A percentile compares a stretch with the other conserved stretches of the same genome.
Conservation (phyloP, 1,140 invertebrate species). For the Acromyrmex echinatior region DNA sequence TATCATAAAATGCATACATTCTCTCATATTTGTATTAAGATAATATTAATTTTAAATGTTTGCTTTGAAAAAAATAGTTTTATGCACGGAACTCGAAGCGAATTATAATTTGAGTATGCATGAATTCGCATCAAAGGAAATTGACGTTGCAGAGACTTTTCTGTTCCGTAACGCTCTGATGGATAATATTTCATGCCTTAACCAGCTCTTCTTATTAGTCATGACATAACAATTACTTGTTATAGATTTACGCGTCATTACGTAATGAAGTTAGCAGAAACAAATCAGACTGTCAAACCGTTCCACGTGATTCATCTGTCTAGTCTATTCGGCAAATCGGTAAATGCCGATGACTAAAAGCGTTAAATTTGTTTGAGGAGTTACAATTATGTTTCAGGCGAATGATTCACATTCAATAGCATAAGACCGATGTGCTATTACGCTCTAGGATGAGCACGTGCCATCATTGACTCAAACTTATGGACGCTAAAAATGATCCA, state of each 20-base stretch:
- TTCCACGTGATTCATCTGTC: conserved; percentile 9
- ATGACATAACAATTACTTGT: conserved; percentile 43
- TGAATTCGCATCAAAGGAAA: neutral
- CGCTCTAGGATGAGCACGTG: neutral
- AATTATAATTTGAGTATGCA: conserved; percentile 2
- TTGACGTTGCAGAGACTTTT: neutral
- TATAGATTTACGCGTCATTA: conserved; percentile 18
- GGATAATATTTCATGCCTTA: conserved; percentile 20
- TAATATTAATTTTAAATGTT: neutral
- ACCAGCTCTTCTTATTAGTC: conserved; percentile 24
- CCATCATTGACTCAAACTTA: neutral
- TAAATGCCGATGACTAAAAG: conserved; percentile 38
- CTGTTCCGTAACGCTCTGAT: conserved; percentile 20
- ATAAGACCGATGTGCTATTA: neutral
- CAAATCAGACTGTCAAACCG: conserved; percentile 29
- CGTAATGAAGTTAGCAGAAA: conserved; percentile 29
- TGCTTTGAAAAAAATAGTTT: neutral
- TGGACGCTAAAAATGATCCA: neutral
- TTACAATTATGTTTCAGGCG: neutral
- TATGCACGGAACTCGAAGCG: neutral
- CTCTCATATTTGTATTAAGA: neutral
- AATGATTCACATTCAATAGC: conserved; percentile 23
- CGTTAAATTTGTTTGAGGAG: conserved; percentile 26
- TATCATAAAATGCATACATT: neutral
- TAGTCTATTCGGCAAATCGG: conserved; percentile 9